Evolutionary conservation across 2,888 invertebrate species (phyloP).

Genomic region (Nudaria mundana): DNA sequence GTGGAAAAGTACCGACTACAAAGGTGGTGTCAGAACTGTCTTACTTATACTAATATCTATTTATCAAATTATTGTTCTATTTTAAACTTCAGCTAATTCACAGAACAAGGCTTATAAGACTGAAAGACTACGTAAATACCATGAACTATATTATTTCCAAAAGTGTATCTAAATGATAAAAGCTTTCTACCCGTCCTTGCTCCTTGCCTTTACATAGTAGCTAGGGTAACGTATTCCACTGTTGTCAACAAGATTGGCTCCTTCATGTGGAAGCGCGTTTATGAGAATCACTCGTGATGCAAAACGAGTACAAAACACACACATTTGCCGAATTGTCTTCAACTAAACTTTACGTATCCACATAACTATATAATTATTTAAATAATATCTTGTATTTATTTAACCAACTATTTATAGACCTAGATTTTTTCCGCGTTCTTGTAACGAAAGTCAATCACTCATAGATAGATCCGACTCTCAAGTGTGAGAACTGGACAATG

Average conservation of each 20-base stretch:
- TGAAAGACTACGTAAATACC: constrained; percentile 75
- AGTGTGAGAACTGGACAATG: no score
- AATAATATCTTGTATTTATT: constrained; percentile 31
- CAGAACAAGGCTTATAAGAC: constrained; percentile 75
- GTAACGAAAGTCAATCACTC: constrained; percentile 10
- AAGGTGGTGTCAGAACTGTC: constrained; percentile 24
- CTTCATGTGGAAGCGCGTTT: constrained; percentile 65
- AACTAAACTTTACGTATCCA: constrained; percentile 39
- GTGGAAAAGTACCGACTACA: constrained; percentile 21
- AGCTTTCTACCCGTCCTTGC: constrained; percentile 80
- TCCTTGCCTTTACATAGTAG: constrained; percentile 79
- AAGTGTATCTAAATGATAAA: constrained; percentile 68
- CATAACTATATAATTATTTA: constrained; percentile 28
- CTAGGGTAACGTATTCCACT: constrained; percentile 68
- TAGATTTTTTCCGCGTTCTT: constrained; percentile 12
- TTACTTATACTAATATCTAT: constrained; percentile 36
- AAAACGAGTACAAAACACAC: constrained; percentile 25
- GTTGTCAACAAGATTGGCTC: constrained; percentile 51
- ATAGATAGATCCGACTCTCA: constrained; percentile 9
- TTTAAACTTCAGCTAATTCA: constrained; percentile 56
- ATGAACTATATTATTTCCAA: constrained; percentile 72
- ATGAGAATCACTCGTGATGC: constrained; percentile 45
- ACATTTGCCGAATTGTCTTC: constrained; percentile 39
- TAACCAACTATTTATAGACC: constrained; percentile 15
- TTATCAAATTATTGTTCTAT: constrained; percentile 15